Evolutionary conservation across 2,113 vertebrate species (phyloP), one percentile per base, ranked within the genome.

Genomic region (Mesoclemmys tuberculata): DNA sequence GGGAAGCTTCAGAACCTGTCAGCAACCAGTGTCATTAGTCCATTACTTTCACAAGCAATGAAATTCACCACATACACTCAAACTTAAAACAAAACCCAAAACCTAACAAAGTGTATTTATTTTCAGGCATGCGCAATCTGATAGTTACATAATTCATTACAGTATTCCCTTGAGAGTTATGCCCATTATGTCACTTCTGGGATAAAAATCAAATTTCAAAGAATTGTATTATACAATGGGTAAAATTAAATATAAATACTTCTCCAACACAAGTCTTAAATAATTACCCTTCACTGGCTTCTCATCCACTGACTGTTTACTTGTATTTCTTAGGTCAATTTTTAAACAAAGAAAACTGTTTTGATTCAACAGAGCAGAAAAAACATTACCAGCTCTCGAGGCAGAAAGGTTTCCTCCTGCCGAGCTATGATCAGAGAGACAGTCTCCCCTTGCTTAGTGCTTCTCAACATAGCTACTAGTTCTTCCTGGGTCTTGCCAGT

Each of bases 371-470:
- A 84, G 14, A 68, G 68, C 22, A 41, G n/a, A 54, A 74, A 82
- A 85, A 93, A 93, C 89, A 98, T 99, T 99, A 99, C 99, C 99
- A 99, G 98, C 96, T 99, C 99, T 96, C 99, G 97, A 78, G 99
- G 99, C 68, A 99, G 97, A 97, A 99, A 99, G 94, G 98, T 97
- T 85, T 99, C 99, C 46, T 99, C 99, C 83, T 99, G 99, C 44
- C 99, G 98, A 80, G 98, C 98, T 31, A 99, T 98, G 79, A 99
- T 87, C 29, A 99, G 98, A 16, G 97, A 98, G 22, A 99, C 99
- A 1, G 98, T 98, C 88, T 99, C 99, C 18, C 99, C 99, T 94
- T 99, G 99, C 51, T 99, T 99, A 7, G 99, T 99, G 97, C 99
- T 98, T 87, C 99, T 99, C 88, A 99, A 97, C 98, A 99, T 99